Percentiles rank a stretch among this genome's conserved stretches.
Conservation (phyloP, 37 sponge, comb jelly and placozoan species). For the Lycopodina hypogea region DNA sequence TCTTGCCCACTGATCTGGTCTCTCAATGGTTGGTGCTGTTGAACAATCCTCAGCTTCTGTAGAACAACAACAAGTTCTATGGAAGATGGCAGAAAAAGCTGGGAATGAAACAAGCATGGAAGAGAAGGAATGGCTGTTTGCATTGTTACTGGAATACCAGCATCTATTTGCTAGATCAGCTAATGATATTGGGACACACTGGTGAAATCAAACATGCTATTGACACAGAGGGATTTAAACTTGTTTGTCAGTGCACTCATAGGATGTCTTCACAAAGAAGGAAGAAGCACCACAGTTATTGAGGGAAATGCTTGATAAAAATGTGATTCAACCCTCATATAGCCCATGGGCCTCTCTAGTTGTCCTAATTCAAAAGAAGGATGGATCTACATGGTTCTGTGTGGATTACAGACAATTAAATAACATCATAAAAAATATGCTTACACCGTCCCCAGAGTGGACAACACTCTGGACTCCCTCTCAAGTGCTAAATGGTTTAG, state of each 20-base stretch:
- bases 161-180: too few relatives aligned
- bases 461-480: too few relatives aligned
- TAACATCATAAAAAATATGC: too few relatives aligned
- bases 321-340: conserved; percentile 1
- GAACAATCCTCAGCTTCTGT: neutral
- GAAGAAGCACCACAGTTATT: neutral
- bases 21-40: neutral
- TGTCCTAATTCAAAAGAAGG: conserved; percentile 20
- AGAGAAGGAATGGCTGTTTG: neutral
- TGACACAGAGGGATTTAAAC: conserved; percentile 4
- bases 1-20: neutral
- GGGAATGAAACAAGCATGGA: neutral
- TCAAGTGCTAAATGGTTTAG: too few relatives aligned
- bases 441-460: too few relatives aligned
- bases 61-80: neutral
- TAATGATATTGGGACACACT: conserved; percentile 24
- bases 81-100: too few relatives aligned
- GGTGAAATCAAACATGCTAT: conserved; percentile 7
- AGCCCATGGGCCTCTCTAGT: conserved; percentile 34
- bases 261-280: neutral
- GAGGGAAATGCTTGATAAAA: neutral
- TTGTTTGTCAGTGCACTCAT: conserved; percentile 3
- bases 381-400: too few relatives aligned
- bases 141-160: neutral
- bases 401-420: too few relatives aligned